Percentiles rank a stretch among this genome's conserved stretches.
These are phyloP conservation scores for Chaetodon trifascialis DNA, from an alignment of 2,113 vertebrate genomes.

Conservation along the genomic window DNA sequence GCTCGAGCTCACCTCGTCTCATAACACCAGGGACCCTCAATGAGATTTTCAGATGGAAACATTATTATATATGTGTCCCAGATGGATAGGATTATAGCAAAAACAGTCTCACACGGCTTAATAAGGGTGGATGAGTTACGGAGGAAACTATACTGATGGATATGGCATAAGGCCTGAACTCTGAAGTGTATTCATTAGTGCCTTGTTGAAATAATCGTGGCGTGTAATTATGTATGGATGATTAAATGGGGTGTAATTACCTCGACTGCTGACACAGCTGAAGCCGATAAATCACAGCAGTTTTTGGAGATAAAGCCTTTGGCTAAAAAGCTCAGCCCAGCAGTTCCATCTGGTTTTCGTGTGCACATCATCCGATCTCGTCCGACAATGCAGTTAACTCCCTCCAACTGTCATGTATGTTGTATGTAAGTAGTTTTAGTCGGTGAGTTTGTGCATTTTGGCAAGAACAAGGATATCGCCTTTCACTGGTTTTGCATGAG, in stretches of 20 bases:
- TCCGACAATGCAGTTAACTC: constrained; percentile 26
- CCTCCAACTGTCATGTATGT: constrained; percentile 12
- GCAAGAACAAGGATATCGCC: neutral
- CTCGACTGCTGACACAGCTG: constrained; percentile 71
- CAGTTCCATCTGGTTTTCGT: constrained; percentile 61
- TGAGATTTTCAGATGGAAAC: constrained; percentile 45
- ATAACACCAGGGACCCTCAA: constrained; percentile 27
- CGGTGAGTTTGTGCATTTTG: neutral
- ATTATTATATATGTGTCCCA: constrained; percentile 48
- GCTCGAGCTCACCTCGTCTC: constrained; percentile 48
- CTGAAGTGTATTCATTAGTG: constrained; percentile 56
- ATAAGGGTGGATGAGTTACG: neutral
- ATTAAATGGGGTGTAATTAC: constrained; percentile 68
- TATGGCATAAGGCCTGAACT: constrained; percentile 46
- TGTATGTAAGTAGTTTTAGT: neutral
- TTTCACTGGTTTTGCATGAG: neutral
- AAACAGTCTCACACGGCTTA: constrained; percentile 30
- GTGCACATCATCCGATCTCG: constrained; percentile 5
- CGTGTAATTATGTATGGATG: constrained; percentile 55
- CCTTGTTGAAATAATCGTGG: constrained; percentile 63
- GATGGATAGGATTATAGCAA: constrained; percentile 36
- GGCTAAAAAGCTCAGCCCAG: constrained; percentile 31
- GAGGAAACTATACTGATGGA: constrained; percentile 31
- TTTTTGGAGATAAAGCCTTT: constrained; percentile 56
- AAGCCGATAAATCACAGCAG: constrained; percentile 54